Percentiles rank a stretch among this genome's conserved stretches.
These are phyloP conservation scores for Caranx melampygus DNA, from an alignment of 2,113 vertebrate species.

Conservation along the genomic window DNA sequence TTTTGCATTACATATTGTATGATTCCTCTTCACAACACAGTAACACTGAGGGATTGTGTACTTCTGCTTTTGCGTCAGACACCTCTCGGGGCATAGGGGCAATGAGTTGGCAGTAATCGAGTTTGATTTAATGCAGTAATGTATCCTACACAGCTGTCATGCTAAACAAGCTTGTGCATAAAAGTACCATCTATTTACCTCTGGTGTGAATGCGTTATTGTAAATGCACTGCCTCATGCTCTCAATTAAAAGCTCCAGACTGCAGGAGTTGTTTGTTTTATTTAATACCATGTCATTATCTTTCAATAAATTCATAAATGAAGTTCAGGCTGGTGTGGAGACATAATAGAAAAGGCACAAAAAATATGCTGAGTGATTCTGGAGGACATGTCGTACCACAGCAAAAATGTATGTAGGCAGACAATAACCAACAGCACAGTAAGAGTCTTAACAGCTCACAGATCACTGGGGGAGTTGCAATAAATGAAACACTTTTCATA, in stretches of 20 bases:
- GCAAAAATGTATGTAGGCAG: not conserved
- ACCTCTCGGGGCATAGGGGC: constrained; percentile 61
- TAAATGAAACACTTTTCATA: constrained; percentile 59
- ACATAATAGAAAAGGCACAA: constrained; percentile 1
- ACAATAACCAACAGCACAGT: constrained; percentile 47
- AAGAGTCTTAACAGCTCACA: constrained; percentile 34
- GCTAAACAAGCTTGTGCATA: constrained; percentile 64
- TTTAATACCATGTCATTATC: constrained; percentile 50
- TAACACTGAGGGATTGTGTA: not conserved
- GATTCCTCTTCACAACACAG: constrained; percentile 9
- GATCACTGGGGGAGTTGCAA: constrained; percentile 24
- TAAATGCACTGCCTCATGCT: constrained; percentile 27
- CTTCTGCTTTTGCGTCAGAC: constrained; percentile 34
- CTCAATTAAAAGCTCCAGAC: constrained; percentile 47
- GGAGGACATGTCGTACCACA: not conserved
- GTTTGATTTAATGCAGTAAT: constrained; percentile 77
- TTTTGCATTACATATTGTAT: constrained; percentile 23
- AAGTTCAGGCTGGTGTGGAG: not conserved
- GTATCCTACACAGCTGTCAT: constrained; percentile 71
- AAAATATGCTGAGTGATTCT: not conserved
- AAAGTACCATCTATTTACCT: constrained; percentile 59
- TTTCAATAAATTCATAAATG: constrained; percentile 11
- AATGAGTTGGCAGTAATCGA: constrained; percentile 71
- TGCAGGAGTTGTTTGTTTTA: constrained; percentile 42
- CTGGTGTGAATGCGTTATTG: constrained; percentile 64